phyloP scores from a whole-genome alignment of 1,140 invertebrate genomes.

The Sarcophaga peregrina region DNA sequence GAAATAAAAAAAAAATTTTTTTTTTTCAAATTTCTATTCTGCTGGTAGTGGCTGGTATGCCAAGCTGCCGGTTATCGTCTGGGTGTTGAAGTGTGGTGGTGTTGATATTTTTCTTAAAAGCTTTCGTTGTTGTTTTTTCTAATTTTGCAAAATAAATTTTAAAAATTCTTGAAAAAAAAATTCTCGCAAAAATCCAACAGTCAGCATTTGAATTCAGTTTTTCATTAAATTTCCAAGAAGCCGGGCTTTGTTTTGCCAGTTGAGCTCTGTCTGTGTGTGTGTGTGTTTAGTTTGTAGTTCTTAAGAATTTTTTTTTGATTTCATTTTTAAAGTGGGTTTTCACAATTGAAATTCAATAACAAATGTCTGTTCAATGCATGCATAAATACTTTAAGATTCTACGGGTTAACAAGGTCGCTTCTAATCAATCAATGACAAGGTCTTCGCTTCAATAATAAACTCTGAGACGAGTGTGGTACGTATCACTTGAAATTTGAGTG shows the following conservation, averaged over 20 bases:
- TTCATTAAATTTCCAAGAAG: slow-evolving; percentile 13
- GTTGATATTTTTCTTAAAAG: slow-evolving; percentile 1
- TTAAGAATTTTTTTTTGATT: too few species aligned
- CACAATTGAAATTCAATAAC: too few species aligned
- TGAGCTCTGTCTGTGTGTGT: too few species aligned
- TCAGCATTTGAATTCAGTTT: neutral
- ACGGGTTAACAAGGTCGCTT: too few species aligned
- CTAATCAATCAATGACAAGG: too few species aligned
- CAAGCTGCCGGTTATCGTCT: neutral
- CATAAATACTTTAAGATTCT: too few species aligned
- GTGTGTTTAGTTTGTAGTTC: too few species aligned
- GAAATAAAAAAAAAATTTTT: neutral
- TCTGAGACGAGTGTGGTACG: too few species aligned
- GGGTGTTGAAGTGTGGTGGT: neutral
- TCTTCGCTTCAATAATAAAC: too few species aligned
- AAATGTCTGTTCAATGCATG: too few species aligned
- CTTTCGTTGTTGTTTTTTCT: neutral
- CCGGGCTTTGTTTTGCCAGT: neutral
- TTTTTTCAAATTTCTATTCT: neutral
- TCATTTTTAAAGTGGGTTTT: too few species aligned
- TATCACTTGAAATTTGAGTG: too few species aligned
- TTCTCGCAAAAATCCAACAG: neutral
- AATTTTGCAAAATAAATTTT: slow-evolving; percentile 1
- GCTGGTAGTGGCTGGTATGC: neutral
- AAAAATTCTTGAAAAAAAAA: neutral